A percentile compares a stretch with the other conserved stretches of the same genome.
phyloP scores from a whole-genome alignment of 53 echinoderm and acorn worm species.

The Temnopleurus reevesii region DNA sequence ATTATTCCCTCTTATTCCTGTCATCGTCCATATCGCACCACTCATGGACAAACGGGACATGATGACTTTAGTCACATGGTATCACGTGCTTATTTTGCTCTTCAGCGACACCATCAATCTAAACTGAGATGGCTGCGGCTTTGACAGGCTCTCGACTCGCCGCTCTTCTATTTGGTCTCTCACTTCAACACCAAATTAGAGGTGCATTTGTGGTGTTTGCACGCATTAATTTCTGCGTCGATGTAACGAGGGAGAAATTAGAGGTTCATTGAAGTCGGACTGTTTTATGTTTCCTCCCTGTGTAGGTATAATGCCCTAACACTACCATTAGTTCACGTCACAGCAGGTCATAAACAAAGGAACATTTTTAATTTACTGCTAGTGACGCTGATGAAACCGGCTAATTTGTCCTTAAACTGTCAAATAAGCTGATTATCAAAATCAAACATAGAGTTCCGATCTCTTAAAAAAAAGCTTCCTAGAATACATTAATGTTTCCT shows the following conservation, averaged over 20 bases:
- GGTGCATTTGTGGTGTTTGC: conserved; percentile 25
- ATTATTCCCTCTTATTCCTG: not conserved
- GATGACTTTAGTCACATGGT: not conserved
- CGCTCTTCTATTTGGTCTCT: conserved; percentile 1
- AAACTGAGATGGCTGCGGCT: not conserved
- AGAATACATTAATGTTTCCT: not conserved
- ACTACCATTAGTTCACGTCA: not conserved
- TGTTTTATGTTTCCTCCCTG: not conserved
- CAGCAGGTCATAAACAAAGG: not conserved
- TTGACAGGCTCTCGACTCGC: not conserved
- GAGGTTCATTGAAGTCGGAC: not conserved
- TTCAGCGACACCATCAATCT: conserved; percentile 2
- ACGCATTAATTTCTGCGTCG: conserved; percentile 22
- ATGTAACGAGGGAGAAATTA: not conserved
- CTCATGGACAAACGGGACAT: not conserved
- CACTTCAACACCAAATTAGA: not conserved
- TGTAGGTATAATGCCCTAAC: not conserved
- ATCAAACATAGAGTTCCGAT: not conserved
- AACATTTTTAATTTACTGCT: not conserved
- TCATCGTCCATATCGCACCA: not conserved
- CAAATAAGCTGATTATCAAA: not conserved
- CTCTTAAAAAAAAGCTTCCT: not conserved
- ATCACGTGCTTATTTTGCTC: conserved; percentile 16
- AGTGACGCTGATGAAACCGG: not conserved
- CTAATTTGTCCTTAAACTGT: not conserved